Evolutionary conservation across 2,888 invertebrate genomes (phyloP).

Genomic region (Prosopocoilus inquinatus): DNA sequence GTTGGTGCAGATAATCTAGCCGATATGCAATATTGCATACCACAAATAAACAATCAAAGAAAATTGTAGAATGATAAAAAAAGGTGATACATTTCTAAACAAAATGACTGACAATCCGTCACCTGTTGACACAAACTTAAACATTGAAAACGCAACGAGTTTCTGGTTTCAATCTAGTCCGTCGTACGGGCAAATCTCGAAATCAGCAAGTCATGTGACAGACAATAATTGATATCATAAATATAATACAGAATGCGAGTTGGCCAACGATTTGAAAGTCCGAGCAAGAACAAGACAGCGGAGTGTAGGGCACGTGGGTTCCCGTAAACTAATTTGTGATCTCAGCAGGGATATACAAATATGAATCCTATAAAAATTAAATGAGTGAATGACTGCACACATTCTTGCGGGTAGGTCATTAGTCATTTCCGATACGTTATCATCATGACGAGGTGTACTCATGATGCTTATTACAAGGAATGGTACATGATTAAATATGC

Average conservation of each 20-base stretch:
- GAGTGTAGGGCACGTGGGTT: conserved; percentile 44
- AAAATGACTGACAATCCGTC: neutral
- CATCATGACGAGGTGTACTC: conserved; percentile 48
- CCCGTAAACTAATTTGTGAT: conserved; percentile 63
- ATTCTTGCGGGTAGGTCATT: conserved; percentile 53
- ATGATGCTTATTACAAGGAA: conserved; percentile 46
- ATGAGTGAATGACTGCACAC: conserved; percentile 62
- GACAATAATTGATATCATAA: conserved; percentile 46
- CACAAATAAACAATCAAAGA: conserved; percentile 3
- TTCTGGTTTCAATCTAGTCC: conserved; percentile 30
- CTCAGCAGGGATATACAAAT: conserved; percentile 63
- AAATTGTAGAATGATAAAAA: conserved; percentile 3
- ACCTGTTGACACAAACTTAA: conserved; percentile 33
- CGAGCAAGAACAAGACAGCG: neutral
- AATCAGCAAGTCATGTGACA: conserved; percentile 40
- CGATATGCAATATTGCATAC: neutral
- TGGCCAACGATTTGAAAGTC: conserved; percentile 26
- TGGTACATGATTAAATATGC: conserved; percentile 27
- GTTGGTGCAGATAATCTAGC: neutral
- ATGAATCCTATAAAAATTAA: conserved; percentile 53
- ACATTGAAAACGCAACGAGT: conserved; percentile 33
- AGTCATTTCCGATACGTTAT: conserved; percentile 51
- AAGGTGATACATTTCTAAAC: conserved; percentile 1
- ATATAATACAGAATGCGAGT: conserved; percentile 29
- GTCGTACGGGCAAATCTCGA: conserved; percentile 14